Conservation (phyloP, 2,113 vertebrate species). For the Ptychochromis oligacanthus region DNA sequence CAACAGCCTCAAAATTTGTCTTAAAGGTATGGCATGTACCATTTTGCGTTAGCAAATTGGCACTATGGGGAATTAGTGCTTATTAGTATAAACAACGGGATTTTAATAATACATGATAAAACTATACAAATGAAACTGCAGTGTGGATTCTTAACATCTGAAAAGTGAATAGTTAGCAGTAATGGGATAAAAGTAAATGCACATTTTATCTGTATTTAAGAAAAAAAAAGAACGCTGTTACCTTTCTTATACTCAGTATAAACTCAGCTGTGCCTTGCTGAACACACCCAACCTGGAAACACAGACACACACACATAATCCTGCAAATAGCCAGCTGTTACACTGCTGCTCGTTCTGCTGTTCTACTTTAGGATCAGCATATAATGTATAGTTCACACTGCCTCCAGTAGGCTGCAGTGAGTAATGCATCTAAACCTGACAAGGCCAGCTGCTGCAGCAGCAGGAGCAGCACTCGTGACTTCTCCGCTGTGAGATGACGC, state of each 20-base stretch:
- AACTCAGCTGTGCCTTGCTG: neutral
- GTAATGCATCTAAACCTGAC: constrained; percentile 39
- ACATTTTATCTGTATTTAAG: too few species aligned
- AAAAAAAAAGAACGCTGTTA: too few species aligned
- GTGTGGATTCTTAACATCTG: neutral
- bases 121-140: neutral
- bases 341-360: constrained; percentile 44
- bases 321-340: constrained; percentile 38
- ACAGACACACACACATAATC: neutral
- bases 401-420: constrained; percentile 51
- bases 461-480: constrained; percentile 69
- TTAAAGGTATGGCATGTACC: neutral
- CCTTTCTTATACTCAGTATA: neutral
- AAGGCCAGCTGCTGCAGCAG: constrained; percentile 49
- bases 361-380: constrained; percentile 39
- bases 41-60: neutral
- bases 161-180: neutral
- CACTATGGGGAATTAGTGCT: neutral
- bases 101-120: neutral
- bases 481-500: constrained; percentile 67
- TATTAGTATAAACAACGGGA: neutral
- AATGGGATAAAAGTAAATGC: neutral
- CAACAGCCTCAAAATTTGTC: neutral
- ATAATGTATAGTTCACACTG: constrained; percentile 53
- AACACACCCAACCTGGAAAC: constrained; percentile 15